Evolutionary conservation across 2,113 vertebrate species (phyloP).

Genomic region (Empidonax alnorum): DNA sequence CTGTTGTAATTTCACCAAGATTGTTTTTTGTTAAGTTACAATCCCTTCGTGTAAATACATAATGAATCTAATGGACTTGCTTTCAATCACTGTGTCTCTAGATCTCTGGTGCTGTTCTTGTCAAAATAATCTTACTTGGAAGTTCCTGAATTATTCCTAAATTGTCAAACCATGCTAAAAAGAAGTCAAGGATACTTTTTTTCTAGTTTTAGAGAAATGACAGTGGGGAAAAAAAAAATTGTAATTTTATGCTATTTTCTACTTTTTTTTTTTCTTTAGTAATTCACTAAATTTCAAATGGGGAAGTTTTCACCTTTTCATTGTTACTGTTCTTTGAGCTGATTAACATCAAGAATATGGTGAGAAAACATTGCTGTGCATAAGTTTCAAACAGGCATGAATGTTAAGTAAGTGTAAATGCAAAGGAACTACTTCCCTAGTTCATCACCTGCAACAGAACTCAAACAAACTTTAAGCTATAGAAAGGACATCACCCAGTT

Average conservation of each 20-base stretch:
- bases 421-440: not conserved
- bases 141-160: not conserved
- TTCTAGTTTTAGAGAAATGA: not conserved
- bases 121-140: not conserved
- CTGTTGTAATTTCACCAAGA: not conserved
- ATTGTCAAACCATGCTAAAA: not conserved
- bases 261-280: not conserved
- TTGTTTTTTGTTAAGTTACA: not conserved
- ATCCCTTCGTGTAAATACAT: not conserved
- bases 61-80: not conserved
- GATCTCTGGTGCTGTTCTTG: not conserved
- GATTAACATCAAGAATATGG: not conserved
- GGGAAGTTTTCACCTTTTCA: not conserved
- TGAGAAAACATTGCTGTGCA: not conserved
- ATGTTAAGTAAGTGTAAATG: not conserved
- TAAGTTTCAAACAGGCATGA: not conserved
- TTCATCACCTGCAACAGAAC: not conserved
- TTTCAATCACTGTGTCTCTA: not conserved
- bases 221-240: not conserved
- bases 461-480: not conserved
- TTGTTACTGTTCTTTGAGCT: not conserved
- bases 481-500: not conserved
- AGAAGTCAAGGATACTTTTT: not conserved
- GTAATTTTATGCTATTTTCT: not conserved
- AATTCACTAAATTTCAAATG: not conserved